A percentile compares a stretch with the other conserved stretches of the same genome.
phyloP scores from a whole-genome alignment of 2,797 vertebrate genomes.

The Phalanger gymnotis region DNA sequence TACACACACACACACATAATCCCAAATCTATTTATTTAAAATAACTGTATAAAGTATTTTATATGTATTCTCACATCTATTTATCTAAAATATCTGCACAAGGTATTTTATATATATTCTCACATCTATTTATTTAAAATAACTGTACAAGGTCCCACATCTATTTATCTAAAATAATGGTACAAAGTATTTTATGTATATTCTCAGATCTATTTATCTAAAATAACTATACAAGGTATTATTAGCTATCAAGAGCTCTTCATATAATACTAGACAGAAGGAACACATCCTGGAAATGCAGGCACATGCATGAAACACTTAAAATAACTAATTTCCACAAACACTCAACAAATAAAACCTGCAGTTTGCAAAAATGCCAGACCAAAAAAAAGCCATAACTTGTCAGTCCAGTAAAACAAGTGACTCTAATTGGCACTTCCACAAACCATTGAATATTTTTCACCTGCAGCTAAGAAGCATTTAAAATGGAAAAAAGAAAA shows the following conservation, averaged over 20 bases:
- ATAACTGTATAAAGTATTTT: too few species aligned
- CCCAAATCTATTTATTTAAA: background rate
- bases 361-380: rapidly evolving
- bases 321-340: background rate
- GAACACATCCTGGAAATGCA: background rate
- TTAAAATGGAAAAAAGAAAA: background rate
- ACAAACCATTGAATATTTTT: rapidly evolving
- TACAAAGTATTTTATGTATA: too few species aligned
- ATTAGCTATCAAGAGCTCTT: rapidly evolving
- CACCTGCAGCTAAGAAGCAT: rapidly evolving
- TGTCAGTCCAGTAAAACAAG: rapidly evolving
- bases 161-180: too few species aligned
- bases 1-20: too few species aligned
- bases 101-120: too few species aligned
- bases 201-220: background rate
- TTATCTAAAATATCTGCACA: too few species aligned
- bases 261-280: background rate
- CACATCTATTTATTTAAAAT: too few species aligned
- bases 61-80: too few species aligned
- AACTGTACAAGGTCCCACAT: too few species aligned
- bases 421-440: background rate
- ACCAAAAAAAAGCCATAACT: rapidly evolving
- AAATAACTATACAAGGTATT: background rate
- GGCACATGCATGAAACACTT: background rate
- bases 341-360: background rate